Conservation (phyloP, 2,888 invertebrate species). For the Empis livida region DNA sequence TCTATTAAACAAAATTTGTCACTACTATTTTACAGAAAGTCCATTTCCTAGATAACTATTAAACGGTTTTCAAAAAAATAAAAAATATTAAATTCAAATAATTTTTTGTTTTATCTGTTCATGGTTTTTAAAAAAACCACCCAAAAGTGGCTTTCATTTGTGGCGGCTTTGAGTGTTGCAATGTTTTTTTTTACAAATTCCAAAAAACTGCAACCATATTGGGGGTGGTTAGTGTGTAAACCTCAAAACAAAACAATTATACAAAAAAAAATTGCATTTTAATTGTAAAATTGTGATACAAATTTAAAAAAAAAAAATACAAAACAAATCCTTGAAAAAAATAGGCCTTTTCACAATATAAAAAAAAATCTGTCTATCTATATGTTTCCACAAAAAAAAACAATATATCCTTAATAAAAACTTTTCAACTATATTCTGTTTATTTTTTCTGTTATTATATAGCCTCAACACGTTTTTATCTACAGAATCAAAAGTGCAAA, state of each 20-base stretch:
- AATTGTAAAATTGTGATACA: too few species aligned
- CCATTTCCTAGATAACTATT: too few species aligned
- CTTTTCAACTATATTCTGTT: too few species aligned
- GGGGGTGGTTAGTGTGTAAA: not conserved
- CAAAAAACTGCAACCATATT: not conserved
- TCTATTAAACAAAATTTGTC: too few species aligned
- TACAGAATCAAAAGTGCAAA: not conserved
- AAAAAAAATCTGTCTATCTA: too few species aligned
- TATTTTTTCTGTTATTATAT: too few species aligned
- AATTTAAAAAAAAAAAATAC: not conserved
- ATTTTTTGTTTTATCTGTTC: conserved; percentile 8
- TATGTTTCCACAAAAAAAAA: too few species aligned
- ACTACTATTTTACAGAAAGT: too few species aligned
- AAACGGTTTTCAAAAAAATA: conserved; percentile 10
- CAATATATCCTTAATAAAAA: too few species aligned
- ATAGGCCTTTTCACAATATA: too few species aligned
- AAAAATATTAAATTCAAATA: conserved; percentile 5
- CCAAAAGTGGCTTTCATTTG: conserved; percentile 23
- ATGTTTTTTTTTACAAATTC: conserved; percentile 4
- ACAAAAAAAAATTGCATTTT: not conserved
- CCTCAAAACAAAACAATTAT: not conserved
- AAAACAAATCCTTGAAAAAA: too few species aligned
- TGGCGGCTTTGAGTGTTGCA: conserved; percentile 19
- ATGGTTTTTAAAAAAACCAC: conserved; percentile 8
- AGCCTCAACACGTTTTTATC: not conserved